Evolutionary conservation across 2,888 invertebrate species (phyloP), one percentile per base, ranked within the genome.

Genomic region (Hofmannophila pseudospretella): DNA sequence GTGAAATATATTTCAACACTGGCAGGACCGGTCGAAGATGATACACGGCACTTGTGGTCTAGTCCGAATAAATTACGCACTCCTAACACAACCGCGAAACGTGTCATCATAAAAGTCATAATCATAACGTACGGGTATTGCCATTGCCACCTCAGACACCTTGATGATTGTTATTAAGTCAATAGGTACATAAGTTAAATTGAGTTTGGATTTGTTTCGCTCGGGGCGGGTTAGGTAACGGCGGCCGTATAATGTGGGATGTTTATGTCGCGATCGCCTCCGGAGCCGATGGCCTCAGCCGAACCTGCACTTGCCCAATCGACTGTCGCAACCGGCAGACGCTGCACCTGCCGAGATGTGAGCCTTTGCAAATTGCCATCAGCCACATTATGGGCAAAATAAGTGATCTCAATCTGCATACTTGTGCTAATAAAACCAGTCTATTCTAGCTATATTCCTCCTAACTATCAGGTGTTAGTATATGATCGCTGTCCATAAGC

Each of bases 291-390:
- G 81, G 81, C 81, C 81, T 76, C 75, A 66, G 64, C 52, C 65
- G 54, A 65, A 55, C 61, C 65, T 62, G 61, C 57, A 65, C 77
- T 84, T 84, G 74, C 84, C 76, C 84, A 84, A 84, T 76, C 63
- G 54, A 47, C 69, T 84, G 80, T 76, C 80, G 84, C 80, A 84
- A 84, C 73, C 67, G 71, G 70, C 76, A 74, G 77, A 74, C 70
- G 74, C 63, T 72, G 79, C 84, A 82, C 81, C 79, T 81, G 82
- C 67, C 71, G 66, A 78, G 81, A 78, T 76, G 73, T 61, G 64
- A 71, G 67, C 68, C 67, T 70, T 66, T 69, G 74, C 74, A 73
- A 76, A 78, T 73, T 73, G 56, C 67, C 67, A 58, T 48, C 61
- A 34, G 58, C 65, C 62, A 55, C 56, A 48, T 58, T 55, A 56